phyloP scores from a whole-genome alignment of 2,113 vertebrate species.

The Micromys minutus region DNA sequence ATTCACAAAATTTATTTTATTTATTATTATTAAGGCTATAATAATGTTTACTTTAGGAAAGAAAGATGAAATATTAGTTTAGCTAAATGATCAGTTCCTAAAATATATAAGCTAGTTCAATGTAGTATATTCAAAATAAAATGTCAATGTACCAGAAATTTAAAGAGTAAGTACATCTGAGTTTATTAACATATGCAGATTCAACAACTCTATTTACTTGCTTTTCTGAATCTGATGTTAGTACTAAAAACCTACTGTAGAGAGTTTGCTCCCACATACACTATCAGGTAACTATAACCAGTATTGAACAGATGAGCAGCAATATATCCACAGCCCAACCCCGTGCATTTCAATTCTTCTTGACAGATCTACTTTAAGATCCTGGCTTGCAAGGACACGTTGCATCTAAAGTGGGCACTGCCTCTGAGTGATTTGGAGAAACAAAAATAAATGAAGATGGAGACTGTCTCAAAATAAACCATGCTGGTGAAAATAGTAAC shows the following conservation, averaged over 20 bases:
- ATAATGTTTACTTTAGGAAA: background rate
- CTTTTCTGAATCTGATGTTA: background rate
- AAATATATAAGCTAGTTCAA: background rate
- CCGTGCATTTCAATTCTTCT: background rate
- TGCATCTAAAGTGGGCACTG: background rate
- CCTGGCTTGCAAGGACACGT: background rate
- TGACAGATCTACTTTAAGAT: slow-evolving; percentile 2
- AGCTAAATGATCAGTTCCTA: background rate
- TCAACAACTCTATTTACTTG: background rate
- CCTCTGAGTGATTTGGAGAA: slow-evolving; percentile 34
- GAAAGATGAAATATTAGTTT: background rate
- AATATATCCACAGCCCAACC: rapidly evolving
- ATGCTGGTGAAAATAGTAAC: slow-evolving; percentile 61
- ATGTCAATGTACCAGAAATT: background rate
- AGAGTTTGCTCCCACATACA: background rate
- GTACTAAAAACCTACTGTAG: background rate
- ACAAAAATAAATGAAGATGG: slow-evolving; percentile 48
- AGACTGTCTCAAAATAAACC: slow-evolving; percentile 66
- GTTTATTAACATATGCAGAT: background rate
- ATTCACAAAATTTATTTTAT: background rate
- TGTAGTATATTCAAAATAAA: background rate
- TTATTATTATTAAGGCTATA: background rate
- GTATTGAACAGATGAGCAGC: background rate
- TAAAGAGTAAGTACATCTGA: background rate
- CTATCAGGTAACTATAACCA: background rate